A percentile compares a stretch with the other conserved stretches of the same genome.
These are phyloP conservation scores for Urechis unicinctus DNA, from an alignment of 2,888 invertebrate species.

Conservation along the genomic window DNA sequence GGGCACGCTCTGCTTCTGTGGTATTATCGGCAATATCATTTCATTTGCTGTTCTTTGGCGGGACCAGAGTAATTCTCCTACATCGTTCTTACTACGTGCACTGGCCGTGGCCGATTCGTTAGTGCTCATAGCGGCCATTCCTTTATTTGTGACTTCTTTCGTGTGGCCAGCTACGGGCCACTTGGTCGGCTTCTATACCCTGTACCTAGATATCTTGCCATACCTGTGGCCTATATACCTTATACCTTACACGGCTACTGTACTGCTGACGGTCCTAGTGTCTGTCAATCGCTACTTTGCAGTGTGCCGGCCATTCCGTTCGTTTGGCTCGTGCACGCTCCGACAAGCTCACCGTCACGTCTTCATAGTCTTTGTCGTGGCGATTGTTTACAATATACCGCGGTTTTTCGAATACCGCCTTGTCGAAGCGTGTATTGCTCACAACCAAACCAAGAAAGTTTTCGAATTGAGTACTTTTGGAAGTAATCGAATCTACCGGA, in stretches of 20 bases:
- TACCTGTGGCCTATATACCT: conserved; percentile 21
- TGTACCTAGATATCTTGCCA: conserved; percentile 18
- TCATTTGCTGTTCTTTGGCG: conserved; percentile 21
- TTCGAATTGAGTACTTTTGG: conserved; percentile 23
- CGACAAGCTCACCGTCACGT: conserved; percentile 12
- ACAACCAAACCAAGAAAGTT: conserved; percentile 10
- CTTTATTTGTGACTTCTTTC: conserved; percentile 18
- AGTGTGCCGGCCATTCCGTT: conserved; percentile 19
- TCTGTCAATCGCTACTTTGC: conserved; percentile 25
- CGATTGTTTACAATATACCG: conserved; percentile 27
- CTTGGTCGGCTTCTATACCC: conserved; percentile 6
- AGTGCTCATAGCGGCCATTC: conserved; percentile 21
- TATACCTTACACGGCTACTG: conserved; percentile 24
- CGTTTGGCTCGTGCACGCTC: conserved; percentile 3
- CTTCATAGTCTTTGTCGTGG: conserved; percentile 15
- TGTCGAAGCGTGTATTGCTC: conserved; percentile 11
- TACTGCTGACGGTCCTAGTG: conserved; percentile 24
- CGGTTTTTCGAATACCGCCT: conserved; percentile 25
- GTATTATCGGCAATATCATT: conserved; percentile 22
- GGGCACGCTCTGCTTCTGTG: conserved; percentile 20
- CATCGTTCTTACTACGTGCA: conserved; percentile 20
- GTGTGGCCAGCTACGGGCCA: conserved; percentile 16
- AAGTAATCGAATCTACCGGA: conserved; percentile 18
- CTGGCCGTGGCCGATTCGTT: conserved; percentile 25
- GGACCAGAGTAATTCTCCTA: conserved; percentile 15